Conservation (phyloP, 2,113 vertebrate species). For the Dunckerocampus dactyliophorus region DNA sequence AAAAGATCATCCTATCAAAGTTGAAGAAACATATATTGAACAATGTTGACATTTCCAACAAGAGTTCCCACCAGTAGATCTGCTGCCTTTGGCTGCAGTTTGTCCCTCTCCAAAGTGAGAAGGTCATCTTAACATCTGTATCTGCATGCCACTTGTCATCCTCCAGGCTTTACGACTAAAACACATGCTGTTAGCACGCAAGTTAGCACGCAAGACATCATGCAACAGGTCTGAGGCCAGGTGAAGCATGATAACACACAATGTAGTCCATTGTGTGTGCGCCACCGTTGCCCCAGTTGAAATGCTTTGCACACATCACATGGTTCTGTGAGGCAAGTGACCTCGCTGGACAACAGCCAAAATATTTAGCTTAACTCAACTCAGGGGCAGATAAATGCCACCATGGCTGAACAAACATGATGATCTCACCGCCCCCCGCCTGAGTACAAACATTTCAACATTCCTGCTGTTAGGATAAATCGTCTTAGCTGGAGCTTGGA, state of each 20-base stretch:
- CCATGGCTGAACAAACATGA: not conserved
- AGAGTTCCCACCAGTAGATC: no score
- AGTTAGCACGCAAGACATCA: no score
- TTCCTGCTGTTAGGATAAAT: not conserved
- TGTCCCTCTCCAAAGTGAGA: no score
- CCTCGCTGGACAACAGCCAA: constrained; percentile 30
- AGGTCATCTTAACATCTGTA: no score
- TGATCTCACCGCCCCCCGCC: not conserved
- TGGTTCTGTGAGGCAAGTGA: constrained; percentile 19
- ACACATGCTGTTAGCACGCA: no score
- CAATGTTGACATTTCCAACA: no score
- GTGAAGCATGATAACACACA: constrained; percentile 6
- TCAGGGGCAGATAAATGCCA: constrained; percentile 34
- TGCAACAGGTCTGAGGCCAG: constrained; percentile 22
- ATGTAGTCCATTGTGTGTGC: not conserved
- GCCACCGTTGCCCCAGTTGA: constrained; percentile 26
- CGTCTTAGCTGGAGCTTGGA: not conserved
- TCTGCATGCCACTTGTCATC: no score
- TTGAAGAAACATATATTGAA: no score
- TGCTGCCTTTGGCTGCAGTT: no score
- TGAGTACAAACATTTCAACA: not conserved
- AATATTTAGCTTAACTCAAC: constrained; percentile 29
- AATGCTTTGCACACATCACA: constrained; percentile 5
- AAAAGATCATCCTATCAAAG: no score
- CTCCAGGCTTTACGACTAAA: no score